Base-by-base conservation (phyloP, 1,140 invertebrate genomes). In the Cepaea nemoralis region DNA sequence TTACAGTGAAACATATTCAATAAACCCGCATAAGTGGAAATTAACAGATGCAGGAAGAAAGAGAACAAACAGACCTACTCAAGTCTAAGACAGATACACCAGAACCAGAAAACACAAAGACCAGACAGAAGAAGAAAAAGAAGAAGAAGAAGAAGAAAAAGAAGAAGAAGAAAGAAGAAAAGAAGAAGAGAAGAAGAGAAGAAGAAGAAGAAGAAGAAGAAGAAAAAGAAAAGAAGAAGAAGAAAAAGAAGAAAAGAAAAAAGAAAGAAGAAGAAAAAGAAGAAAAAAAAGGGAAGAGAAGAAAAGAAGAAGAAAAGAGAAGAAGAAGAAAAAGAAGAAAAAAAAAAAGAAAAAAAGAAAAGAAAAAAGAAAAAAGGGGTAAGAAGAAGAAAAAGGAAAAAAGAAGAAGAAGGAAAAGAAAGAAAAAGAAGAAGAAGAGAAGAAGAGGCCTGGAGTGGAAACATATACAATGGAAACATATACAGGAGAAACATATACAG, bases 191-290 rank as follows among this genome's bases (percentile, higher is more conserved):
- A n/a, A 55, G 50, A 55, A 55, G n/a, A n/a, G n/a, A n/a, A 55
- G n/a, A 55, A n/a, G n/a, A n/a, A 55, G 50, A 55, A n/a, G n/a
- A 55, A 55, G 50, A 55, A n/a, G n/a, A n/a, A 55, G 50, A 55
- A 55, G n/a, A 55, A 55, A 55, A 55, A n/a, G n/a, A n/a, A 55
- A n/a, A 55, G 50, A 55, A n/a, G n/a, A n/a, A 55, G 50, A 55
- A n/a, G n/a, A 55, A 55, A n/a, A 55, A n/a, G n/a, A n/a, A 55
- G 50, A 55, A n/a, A 55, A 14, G n/a, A 55, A 55, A n/a, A 55
- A 55, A 55, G 50, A n/a, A n/a, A 55, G 50, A 55, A n/a, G n/a
- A 55, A n/a, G n/a, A n/a, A 55, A 55, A 55, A 55, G n/a, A n/a
- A 55, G 50, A 55, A n/a, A 55, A 55, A 55, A 55, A 55, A 55